Evolutionary conservation across 2,888 invertebrate species (phyloP).

Genomic region (Sepiola atlantica): DNA sequence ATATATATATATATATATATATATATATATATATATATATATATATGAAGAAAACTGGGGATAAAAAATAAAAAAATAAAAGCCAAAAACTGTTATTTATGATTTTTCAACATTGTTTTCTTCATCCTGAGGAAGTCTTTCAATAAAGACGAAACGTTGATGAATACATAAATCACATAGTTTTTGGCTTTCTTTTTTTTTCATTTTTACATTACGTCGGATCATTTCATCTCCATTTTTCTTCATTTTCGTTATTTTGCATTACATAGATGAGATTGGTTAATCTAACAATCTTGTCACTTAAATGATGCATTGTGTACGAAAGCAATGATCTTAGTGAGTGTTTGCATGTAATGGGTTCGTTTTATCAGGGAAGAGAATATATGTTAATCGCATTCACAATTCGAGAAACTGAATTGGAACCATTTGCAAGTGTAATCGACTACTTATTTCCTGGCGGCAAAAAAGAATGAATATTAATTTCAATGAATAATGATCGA

Average conservation of each 20-base stretch:
- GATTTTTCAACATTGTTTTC: no score
- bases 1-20: not conserved
- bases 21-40: not conserved
- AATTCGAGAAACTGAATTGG: not conserved
- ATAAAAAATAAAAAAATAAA: no score
- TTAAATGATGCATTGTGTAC: not conserved
- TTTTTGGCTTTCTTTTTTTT: no score
- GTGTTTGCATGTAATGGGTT: not conserved
- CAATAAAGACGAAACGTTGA: no score
- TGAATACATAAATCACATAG: no score
- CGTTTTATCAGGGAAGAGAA: not conserved
- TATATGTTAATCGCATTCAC: not conserved
- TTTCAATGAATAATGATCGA: constrained; percentile 32
- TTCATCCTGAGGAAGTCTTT: no score
- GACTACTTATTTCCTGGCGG: constrained; percentile 19
- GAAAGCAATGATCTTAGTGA: not conserved
- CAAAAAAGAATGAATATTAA: constrained; percentile 32
- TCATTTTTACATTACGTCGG: no score
- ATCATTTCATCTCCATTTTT: no score
- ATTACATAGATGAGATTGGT: not conserved
- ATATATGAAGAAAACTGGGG: not conserved
- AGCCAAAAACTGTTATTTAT: no score
- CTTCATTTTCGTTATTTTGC: no score
- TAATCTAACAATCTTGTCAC: not conserved
- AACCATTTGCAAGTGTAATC: not conserved